These are phyloP conservation scores for Hymenopus coronatus DNA, from an alignment of 2,888 invertebrate species.

Conservation along the genomic window DNA sequence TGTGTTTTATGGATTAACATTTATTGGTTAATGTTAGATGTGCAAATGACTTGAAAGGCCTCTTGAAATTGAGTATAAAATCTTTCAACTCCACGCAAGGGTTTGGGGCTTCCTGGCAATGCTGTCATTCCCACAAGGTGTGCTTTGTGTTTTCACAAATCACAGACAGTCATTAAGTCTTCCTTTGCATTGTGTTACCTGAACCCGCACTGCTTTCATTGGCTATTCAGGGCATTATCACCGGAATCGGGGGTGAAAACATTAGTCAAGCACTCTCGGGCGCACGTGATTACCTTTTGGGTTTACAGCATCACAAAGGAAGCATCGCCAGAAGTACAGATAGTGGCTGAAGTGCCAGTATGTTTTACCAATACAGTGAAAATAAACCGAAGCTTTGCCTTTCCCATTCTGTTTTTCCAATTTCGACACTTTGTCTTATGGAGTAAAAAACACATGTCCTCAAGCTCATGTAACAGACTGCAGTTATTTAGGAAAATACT, in stretches of 20 bases:
- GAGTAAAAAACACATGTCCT: too few relatives aligned
- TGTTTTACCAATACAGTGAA: too few relatives aligned
- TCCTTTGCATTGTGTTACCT: neutral
- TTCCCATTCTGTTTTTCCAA: too few relatives aligned
- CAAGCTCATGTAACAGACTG: too few relatives aligned
- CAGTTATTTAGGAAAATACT: too few relatives aligned
- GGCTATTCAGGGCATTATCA: neutral
- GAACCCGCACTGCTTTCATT: neutral
- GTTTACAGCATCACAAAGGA: too few relatives aligned
- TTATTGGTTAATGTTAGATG: neutral
- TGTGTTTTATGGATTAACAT: neutral
- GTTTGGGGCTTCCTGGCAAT: neutral
- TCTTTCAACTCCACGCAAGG: neutral
- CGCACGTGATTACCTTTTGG: too few relatives aligned
- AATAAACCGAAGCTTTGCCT: too few relatives aligned
- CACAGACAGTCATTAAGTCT: too few relatives aligned
- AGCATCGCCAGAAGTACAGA: too few relatives aligned
- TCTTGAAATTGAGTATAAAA: neutral
- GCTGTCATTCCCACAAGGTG: neutral
- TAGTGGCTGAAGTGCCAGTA: too few relatives aligned
- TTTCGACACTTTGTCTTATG: too few relatives aligned
- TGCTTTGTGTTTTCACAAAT: neutral
- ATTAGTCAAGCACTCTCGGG: neutral
- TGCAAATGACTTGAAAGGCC: neutral
- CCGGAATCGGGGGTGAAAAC: neutral